Evolutionary conservation across 2,888 invertebrate species (phyloP), one percentile per base, ranked within the genome.

Genomic region (Callinectes sapidus): DNA sequence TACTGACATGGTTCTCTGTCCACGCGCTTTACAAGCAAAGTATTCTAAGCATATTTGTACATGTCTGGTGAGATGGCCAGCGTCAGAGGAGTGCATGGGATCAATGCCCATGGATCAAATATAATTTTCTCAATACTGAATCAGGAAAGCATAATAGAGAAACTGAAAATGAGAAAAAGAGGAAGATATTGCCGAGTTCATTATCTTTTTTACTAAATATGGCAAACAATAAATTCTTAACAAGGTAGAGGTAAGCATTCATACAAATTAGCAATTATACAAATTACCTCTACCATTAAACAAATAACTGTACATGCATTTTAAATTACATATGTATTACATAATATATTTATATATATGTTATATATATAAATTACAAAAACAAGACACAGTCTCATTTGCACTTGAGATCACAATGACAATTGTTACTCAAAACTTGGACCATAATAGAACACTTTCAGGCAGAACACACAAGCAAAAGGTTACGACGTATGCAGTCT

Each of bases 331-430:
- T 86, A 86, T 54, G 55, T 90, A 71, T 91, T 90, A 90, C 87
- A 90, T 42, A 32, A 81, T 86, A 90, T 77, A 32, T 81, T 35
- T 81, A 81, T 81, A 81, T 81, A 81, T 81, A 35, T 90, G 86
- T 90, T 90, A 90, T 90, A 87, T 87, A 77, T 86, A 85, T 92
- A 55, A 92, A 77, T 86, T 87, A 77, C 86, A 92, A 48, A 89
- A 90, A 28, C 77, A 90, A 92, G 89, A 85, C 55, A 42, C 32
- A 87, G 61, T 87, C 92, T 71, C 90, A 90, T 66, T 91, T 91
- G 88, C 81, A 92, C 90, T 88, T 92, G 92, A 92, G 92, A 92
- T 92, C 92, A 92, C 92, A 92, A 92, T 91, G 92, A 90, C 92
- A 91, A 87, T 92, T 89, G 88, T 90, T 81, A 92, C 90, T 90